Conservation (phyloP, 2,113 vertebrate genomes). For the Rattus norvegicus region DNA sequence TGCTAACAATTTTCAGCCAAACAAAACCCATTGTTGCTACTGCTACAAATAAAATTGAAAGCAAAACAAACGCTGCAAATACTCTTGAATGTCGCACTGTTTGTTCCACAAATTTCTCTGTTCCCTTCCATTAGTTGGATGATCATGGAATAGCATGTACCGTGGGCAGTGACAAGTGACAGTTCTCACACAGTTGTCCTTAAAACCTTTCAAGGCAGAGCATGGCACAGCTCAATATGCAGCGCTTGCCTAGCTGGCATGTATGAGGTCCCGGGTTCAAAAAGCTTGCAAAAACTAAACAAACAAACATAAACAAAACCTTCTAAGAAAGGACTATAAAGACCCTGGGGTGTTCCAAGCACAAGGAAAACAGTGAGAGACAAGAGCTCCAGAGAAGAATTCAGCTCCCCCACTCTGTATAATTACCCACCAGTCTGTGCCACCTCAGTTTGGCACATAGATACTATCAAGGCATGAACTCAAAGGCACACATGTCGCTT, state of each 20-base stretch:
- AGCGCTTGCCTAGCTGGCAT: background rate
- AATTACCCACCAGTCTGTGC: background rate
- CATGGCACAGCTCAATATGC: background rate
- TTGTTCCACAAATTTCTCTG: background rate
- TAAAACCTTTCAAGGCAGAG: background rate
- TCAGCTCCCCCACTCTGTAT: background rate
- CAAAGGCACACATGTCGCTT: background rate
- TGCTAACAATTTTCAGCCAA: background rate
- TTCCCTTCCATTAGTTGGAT: background rate
- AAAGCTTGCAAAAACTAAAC: background rate
- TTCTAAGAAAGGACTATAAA: background rate
- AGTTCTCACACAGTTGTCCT: background rate
- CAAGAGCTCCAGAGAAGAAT: background rate
- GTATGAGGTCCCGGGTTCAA: background rate
- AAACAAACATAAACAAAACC: background rate
- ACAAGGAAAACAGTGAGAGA: background rate
- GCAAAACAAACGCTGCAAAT: background rate
- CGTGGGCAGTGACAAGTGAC: background rate
- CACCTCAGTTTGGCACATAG: background rate
- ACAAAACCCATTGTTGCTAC: constrained; percentile 22
- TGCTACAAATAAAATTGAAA: constrained; percentile 49
- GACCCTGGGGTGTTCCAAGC: background rate
- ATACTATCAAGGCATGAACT: background rate
- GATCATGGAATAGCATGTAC: background rate
- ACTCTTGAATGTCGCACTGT: background rate